Conservation (phyloP, 2,888 invertebrate species). For the Cheilosia pagana region DNA sequence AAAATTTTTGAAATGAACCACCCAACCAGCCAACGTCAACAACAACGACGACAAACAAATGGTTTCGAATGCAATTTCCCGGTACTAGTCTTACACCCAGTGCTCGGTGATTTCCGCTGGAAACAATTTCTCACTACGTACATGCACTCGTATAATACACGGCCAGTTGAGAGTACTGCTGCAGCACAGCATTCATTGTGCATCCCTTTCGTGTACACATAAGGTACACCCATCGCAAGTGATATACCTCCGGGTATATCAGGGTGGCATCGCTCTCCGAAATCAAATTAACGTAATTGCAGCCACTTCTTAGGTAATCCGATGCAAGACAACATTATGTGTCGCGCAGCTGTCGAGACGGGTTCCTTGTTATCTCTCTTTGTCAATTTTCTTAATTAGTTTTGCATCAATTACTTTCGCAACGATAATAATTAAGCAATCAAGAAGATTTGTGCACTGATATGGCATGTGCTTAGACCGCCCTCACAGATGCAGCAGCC, state of each 20-base stretch:
- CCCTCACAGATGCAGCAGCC: background rate
- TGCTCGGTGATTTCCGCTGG: constrained; percentile 41
- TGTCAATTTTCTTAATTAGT: constrained; percentile 55
- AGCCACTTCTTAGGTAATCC: constrained; percentile 46
- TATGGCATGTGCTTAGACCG: background rate
- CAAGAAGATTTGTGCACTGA: constrained; percentile 30
- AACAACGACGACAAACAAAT: constrained; percentile 7
- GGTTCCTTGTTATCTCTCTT: constrained; percentile 43
- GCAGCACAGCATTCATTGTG: no score
- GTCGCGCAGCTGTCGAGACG: constrained; percentile 26
- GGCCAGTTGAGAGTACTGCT: no score
- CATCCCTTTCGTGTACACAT: no score
- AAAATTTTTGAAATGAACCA: constrained; percentile 20
- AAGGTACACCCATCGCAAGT: background rate
- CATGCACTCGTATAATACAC: no score
- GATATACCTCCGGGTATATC: no score
- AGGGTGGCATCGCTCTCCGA: constrained; percentile 6
- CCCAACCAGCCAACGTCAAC: background rate
- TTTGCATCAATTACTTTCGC: constrained; percentile 54
- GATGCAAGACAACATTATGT: constrained; percentile 49
- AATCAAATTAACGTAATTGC: constrained; percentile 57
- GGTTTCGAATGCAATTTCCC: constrained; percentile 38
- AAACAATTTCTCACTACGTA: constrained; percentile 41
- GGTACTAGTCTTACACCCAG: background rate
- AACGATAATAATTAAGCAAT: constrained; percentile 45